Base-by-base conservation (phyloP, 2,888 invertebrate genomes). In the Ophion ellenae region DNA sequence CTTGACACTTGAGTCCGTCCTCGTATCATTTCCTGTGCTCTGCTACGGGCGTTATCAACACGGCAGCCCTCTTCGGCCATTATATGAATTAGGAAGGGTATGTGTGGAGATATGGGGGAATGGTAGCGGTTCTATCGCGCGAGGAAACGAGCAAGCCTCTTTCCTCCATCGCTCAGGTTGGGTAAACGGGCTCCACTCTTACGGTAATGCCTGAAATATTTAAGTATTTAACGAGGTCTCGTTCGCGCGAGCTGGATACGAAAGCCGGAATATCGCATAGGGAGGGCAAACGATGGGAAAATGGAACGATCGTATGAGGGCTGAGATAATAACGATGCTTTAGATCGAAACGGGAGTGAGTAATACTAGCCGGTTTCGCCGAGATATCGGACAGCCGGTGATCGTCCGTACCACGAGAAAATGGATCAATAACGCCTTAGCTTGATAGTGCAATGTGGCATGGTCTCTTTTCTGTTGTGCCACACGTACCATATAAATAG, bases 211-310 rank as follows among this genome's bases (percentile, higher is more conserved):
- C 63, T 86, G 77, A 86, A 86, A 86, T 83, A 81, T 86, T 75
- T 81, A 80, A 85, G 82, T 80, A 85, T 80, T 77, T 85, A 86
- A 86, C 83, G 83, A 86, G 69, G 63, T 78, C 73, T 75, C 53
- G 24, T 20, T n/a, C 69, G 78, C 32, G 79, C 59, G 71, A 59
- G 59, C 2, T 53, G 71, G 64, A 47, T 59, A 57, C 53, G 61
- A 70, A 28, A 63, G 73, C 53, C 32, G 24, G 20, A 2, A 9
- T 20, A 40, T 20, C 53, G 67, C 40, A 53, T 63, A 66, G 24
- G 24, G 7, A 57, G 28, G 71, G 64, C 53, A 63, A 28, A 81
- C 70, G 75, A 85, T 81, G 83, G 47, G 73, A 77, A 81, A 83
- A 86, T 83, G 69, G 83, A 83, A 86, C 77, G 83, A 74, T 63